Conservation (phyloP, 2,888 invertebrate genomes). For the Hanleya hanleyi region DNA sequence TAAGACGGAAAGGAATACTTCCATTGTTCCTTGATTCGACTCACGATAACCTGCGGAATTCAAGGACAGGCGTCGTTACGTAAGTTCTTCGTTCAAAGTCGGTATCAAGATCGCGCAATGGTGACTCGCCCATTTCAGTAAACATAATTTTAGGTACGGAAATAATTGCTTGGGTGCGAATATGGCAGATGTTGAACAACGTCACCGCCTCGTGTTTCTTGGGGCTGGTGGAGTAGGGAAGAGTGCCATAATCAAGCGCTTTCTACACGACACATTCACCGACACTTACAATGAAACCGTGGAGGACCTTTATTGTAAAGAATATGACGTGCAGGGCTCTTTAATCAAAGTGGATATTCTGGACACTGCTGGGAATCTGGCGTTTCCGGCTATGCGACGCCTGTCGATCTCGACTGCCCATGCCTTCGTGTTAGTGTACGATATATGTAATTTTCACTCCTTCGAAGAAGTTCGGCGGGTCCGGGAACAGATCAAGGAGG, state of each 20-base stretch:
- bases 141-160: background rate
- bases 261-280: slow-evolving; percentile 90
- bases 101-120: no score
- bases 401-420: slow-evolving; percentile 96
- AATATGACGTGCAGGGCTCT: slow-evolving; percentile 85
- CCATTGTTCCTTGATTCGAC: background rate
- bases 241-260: slow-evolving; percentile 93
- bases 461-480: slow-evolving; percentile 66
- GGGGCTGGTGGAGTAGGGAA: slow-evolving; percentile 93
- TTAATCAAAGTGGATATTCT: slow-evolving; percentile 91
- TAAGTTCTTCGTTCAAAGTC: no score
- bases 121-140: no score
- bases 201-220: slow-evolving; percentile 87
- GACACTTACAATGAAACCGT: slow-evolving; percentile 95
- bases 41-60: background rate
- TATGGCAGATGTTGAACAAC: slow-evolving; percentile 75
- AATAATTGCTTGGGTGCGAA: background rate
- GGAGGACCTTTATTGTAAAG: slow-evolving; percentile 94
- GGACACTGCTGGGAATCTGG: slow-evolving; percentile 94
- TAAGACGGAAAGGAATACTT: no score
- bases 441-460: slow-evolving; percentile 60
- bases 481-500: slow-evolving; percentile 83
- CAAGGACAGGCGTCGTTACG: no score
- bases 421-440: slow-evolving; percentile 94
- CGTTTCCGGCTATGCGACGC: slow-evolving; percentile 97